These are phyloP conservation scores for Carassius auratus DNA, from an alignment of 2,113 vertebrate genomes.

Conservation along the genomic window DNA sequence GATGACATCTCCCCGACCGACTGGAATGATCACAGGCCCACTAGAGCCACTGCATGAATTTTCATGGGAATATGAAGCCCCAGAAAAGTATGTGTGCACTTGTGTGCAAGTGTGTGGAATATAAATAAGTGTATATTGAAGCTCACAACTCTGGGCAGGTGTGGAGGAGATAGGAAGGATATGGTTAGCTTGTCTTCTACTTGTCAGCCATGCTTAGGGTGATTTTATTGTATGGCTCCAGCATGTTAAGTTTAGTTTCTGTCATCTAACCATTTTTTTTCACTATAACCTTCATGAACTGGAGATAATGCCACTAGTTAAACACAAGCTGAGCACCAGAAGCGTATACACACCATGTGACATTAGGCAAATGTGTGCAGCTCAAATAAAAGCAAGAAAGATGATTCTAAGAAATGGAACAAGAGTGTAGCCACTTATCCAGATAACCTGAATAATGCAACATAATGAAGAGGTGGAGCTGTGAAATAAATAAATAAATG, in stretches of 20 bases:
- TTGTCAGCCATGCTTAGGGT: constrained; percentile 39
- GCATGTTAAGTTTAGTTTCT: constrained; percentile 38
- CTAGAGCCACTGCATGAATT: constrained; percentile 29
- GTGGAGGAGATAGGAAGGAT: constrained; percentile 32
- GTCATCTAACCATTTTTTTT: constrained; percentile 21
- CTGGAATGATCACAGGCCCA: constrained; percentile 31
- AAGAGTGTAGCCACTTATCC: not conserved
- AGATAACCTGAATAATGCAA: constrained; percentile 4
- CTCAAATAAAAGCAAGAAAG: not conserved
- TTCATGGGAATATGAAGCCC: constrained; percentile 16
- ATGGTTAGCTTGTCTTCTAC: constrained; percentile 33
- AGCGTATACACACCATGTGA: not conserved
- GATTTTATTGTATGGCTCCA: constrained; percentile 4
- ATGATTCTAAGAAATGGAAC: not conserved
- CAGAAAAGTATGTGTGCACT: constrained; percentile 37
- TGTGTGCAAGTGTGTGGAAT: constrained; percentile 21
- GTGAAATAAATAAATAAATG: not conserved
- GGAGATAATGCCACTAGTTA: not conserved
- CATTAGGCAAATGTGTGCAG: not conserved
- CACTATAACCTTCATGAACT: constrained; percentile 23
- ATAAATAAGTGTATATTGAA: constrained; percentile 29
- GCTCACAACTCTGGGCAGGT: constrained; percentile 12
- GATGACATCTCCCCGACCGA: constrained; percentile 25
- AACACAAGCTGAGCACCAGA: not conserved
- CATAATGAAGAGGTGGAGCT: not conserved